Percentiles rank a stretch among this genome's conserved stretches.
Conservation (phyloP, 2,113 vertebrate species). For the Terrapene triunguis region DNA sequence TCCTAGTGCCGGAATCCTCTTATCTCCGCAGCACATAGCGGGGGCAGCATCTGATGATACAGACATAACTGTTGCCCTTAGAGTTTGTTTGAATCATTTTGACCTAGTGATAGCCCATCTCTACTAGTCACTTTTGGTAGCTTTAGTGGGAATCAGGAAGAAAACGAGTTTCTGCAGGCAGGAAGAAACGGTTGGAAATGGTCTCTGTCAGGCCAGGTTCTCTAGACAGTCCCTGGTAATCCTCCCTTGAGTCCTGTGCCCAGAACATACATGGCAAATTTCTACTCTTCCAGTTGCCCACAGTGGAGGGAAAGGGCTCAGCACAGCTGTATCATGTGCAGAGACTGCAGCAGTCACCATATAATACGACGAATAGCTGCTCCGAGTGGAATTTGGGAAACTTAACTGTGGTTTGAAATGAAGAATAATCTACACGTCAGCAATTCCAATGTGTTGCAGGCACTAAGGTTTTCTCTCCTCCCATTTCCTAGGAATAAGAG, state of each 20-base stretch:
- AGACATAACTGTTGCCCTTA: background rate
- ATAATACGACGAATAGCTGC: rapidly evolving
- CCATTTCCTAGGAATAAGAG: background rate
- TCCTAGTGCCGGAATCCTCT: background rate
- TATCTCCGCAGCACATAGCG: background rate
- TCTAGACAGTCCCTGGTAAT: background rate
- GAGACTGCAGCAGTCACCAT: background rate
- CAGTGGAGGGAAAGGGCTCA: background rate
- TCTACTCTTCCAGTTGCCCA: background rate
- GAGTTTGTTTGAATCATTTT: background rate
- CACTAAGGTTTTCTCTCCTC: background rate
- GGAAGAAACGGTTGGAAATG: background rate
- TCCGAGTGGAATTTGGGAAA: background rate
- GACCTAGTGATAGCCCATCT: background rate
- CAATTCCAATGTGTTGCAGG: background rate
- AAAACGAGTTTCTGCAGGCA: background rate
- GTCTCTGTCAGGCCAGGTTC: background rate
- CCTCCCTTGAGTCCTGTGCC: background rate
- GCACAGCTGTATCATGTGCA: background rate
- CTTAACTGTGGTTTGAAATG: background rate
- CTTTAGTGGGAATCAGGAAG: background rate
- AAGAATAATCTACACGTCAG: background rate
- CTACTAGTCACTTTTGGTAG: background rate
- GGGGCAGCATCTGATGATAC: background rate
- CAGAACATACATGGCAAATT: background rate